These are phyloP conservation scores for Trichopoda pennipes DNA, from an alignment of 2,888 invertebrate species.

Conservation along the genomic window DNA sequence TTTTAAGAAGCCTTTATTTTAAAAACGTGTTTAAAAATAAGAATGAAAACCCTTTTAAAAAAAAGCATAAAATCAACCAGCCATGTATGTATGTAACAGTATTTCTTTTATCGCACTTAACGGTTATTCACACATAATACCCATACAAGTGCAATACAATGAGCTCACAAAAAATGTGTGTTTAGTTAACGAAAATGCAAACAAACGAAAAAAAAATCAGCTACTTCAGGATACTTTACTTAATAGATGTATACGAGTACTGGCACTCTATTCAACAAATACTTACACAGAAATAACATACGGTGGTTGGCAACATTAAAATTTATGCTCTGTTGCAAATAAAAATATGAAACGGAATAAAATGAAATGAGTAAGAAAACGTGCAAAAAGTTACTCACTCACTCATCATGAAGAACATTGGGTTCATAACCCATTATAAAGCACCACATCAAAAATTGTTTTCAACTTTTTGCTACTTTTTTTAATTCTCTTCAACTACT, in stretches of 20 bases:
- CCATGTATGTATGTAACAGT: constrained; percentile 14
- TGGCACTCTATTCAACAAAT: constrained; percentile 38
- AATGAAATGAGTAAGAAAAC: not conserved
- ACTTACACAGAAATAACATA: constrained; percentile 4
- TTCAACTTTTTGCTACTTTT: constrained; percentile 3
- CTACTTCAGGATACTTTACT: constrained; percentile 54
- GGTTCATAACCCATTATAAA: constrained; percentile 39
- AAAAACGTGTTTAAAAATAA: not conserved
- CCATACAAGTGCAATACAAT: constrained; percentile 5
- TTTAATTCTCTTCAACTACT: constrained; percentile 11
- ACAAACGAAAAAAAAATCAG: not conserved
- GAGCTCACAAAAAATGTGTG: constrained; percentile 23
- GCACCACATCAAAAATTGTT: constrained; percentile 18
- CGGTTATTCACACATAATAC: constrained; percentile 35
- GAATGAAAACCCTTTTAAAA: too few species aligned
- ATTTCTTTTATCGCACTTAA: constrained; percentile 35
- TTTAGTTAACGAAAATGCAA: constrained; percentile 1
- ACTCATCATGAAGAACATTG: not conserved
- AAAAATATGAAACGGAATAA: not conserved
- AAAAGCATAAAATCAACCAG: not conserved
- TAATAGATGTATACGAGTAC: constrained; percentile 47
- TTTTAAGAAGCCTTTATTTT: not conserved
- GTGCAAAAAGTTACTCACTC: constrained; percentile 44
- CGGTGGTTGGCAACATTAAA: constrained; percentile 52
- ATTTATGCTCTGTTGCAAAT: constrained; percentile 54